phyloP scores from a whole-genome alignment of 2,888 invertebrate species.

The Sphaerophoria rueppellii region DNA sequence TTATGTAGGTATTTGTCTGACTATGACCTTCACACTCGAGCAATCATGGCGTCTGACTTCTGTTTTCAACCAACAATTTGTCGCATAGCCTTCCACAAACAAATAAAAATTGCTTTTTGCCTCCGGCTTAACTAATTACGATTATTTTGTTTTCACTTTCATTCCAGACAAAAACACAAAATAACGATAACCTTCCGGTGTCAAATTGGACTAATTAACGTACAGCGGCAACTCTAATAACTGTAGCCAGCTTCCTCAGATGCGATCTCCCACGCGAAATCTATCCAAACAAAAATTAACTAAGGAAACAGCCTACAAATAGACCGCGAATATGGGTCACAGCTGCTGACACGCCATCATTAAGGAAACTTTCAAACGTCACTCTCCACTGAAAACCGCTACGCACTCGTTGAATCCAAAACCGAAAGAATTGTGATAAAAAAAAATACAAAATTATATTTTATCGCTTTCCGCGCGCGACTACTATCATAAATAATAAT shows the following conservation, averaged over 20 bases:
- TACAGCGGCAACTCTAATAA: constrained; percentile 44
- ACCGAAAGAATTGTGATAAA: constrained; percentile 47
- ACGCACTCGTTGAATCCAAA: constrained; percentile 37
- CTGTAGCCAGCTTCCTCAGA: constrained; percentile 55
- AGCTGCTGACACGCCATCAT: constrained; percentile 49
- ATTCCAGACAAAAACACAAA: constrained; percentile 52
- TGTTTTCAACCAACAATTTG: constrained; percentile 5
- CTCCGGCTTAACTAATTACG: not conserved
- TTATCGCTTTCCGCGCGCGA: constrained; percentile 31
- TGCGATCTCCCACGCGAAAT: constrained; percentile 48
- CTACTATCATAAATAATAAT: constrained; percentile 44
- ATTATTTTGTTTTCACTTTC: constrained; percentile 26
- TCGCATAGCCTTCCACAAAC: constrained; percentile 1
- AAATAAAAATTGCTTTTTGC: not conserved
- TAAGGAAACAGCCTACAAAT: constrained; percentile 43
- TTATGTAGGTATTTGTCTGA: constrained; percentile 6
- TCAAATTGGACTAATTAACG: constrained; percentile 54
- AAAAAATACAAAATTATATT: constrained; percentile 18
- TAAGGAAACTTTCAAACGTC: constrained; percentile 1
- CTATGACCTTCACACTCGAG: constrained; percentile 55
- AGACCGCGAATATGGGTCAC: constrained; percentile 60
- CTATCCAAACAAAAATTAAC: not conserved
- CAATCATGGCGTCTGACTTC: constrained; percentile 53
- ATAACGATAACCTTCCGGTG: constrained; percentile 52
- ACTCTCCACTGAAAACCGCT: constrained; percentile 15